Evolutionary conservation across 2,888 invertebrate species (phyloP), one percentile per base, ranked within the genome.

Genomic region (Tiliacea citrago): DNA sequence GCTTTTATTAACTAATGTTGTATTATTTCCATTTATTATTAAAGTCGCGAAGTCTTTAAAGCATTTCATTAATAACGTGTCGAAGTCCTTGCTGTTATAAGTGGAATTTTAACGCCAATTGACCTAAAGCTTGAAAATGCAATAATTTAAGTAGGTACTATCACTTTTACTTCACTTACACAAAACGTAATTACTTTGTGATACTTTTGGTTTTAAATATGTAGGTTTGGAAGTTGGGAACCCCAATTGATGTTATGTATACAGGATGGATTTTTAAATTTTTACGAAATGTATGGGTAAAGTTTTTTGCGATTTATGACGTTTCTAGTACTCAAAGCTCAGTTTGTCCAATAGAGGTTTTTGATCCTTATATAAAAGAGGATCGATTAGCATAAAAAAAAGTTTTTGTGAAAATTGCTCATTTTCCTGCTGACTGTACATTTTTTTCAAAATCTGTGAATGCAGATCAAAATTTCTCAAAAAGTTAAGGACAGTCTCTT

Each of bases 1-100:
- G 45, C 13, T 55, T 62, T 39, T 62, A 55, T 57, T 51, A 16
- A 66, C 21, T 0, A 76, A 69, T 47, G 5, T 61, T 81, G 82
- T 73, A 68, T 82, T 82, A 82, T 55, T 76, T 58, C 8, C 49
- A 45, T 63, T 67, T 18, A 65, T 49, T 60, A 29, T n/a, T 65
- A n/a, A 60, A 49, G 13, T 65, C 24, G 35, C 24, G 21, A 42
- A 63, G 42, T 24, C 16, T 62, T 42, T 39, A 49, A 49, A 65
- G 42, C 42, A 66, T 79, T 51, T 75, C 29, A 62, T 55, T 74
- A 42, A 35, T 57, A n/a, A 66, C 47, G 8, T 39, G 7, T 68
- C 39, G n/a, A 68, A 69, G 39, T 67, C 62, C 55, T 73, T 78
- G 39, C 51, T 82, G n/a, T 58, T 55, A 16, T 21, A 45, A n/a